These are phyloP conservation scores for Cyphomyrmex costatus DNA, from an alignment of 1,140 invertebrate species.

Conservation along the genomic window DNA sequence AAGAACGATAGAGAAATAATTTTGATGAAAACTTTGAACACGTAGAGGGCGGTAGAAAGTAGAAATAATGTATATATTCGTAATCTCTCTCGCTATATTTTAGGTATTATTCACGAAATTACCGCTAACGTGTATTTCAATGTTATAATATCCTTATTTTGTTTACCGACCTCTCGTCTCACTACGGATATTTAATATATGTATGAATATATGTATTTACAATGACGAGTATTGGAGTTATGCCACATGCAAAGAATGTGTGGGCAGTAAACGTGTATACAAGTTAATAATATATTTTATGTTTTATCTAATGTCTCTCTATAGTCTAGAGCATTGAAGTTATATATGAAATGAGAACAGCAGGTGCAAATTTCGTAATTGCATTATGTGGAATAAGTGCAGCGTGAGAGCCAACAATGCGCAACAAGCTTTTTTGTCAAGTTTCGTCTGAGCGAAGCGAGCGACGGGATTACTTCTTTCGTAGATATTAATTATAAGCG, in stretches of 20 bases:
- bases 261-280: not conserved
- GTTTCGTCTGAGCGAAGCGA: constrained; percentile 31
- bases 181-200: constrained; percentile 24
- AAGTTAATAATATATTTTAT: constrained; percentile 47
- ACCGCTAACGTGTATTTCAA: not conserved
- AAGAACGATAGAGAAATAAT: not conserved
- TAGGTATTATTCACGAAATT: not conserved
- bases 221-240: constrained; percentile 17
- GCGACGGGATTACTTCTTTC: constrained; percentile 59
- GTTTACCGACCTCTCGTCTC: not conserved
- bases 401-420: constrained; percentile 52
- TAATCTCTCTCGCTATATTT: not conserved
- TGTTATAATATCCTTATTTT: not conserved
- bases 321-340: constrained; percentile 18
- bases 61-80: not conserved
- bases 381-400: constrained; percentile 55
- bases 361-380: constrained; percentile 61
- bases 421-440: constrained; percentile 63
- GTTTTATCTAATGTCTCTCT: constrained; percentile 55
- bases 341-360: constrained; percentile 25
- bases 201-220: not conserved
- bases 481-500: constrained; percentile 65
- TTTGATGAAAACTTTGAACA: not conserved
- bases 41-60: not conserved
- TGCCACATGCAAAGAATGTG: not conserved